Base-by-base conservation (phyloP, 1,140 invertebrate genomes). In the Drosophila burlai region DNA sequence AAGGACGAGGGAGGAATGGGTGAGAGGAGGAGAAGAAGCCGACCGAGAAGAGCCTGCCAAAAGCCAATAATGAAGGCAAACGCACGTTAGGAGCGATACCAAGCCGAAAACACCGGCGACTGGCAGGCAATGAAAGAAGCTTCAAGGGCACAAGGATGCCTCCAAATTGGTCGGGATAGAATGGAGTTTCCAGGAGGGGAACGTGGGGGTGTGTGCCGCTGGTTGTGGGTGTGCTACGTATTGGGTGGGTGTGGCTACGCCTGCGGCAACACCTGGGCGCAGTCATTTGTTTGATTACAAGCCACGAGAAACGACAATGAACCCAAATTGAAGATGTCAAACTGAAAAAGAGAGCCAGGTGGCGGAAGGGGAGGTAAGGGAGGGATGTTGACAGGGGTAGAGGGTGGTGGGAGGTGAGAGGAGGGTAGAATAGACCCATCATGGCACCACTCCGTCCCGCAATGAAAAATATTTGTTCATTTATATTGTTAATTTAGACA, bases 201-300 rank as follows among this genome's bases (percentile, higher is more conserved):
- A 13, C 5, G 6, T 29, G 49, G 26, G 49, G 29, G 26, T 24
- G 21, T 40, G 38, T 10, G 15, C 4, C 13, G 7, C 10, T 24
- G 18, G 52, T 24, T 16, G 36, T 9, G 13, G 15, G 26, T 15
- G 42, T 18, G 29, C 36, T 38, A 38, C 3, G 47, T 36, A 9
- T 52, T 49, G 45, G 43, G 40, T 67, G 40, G 67, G 42, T 75
- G 46, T 38, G 59, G 15, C 21, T 6, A 43, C 83, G 52, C 76
- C 74, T 49, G 26, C 18, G 63, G 75, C 65, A 72, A 74, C 83
- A 87, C 83, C 83, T 87, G 83, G 64, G 76, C 65, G 65, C 83
- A 89, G 64, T 87, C 84, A 89, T 87, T 87, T 89, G 79, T 87
- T 87, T 87, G 83, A 87, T 89, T 87, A 87, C 84, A 87, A 76